A percentile compares a stretch with the other conserved stretches of the same genome.
These are phyloP conservation scores for Dione juno DNA, from an alignment of 2,888 invertebrate species.

Conservation along the genomic window DNA sequence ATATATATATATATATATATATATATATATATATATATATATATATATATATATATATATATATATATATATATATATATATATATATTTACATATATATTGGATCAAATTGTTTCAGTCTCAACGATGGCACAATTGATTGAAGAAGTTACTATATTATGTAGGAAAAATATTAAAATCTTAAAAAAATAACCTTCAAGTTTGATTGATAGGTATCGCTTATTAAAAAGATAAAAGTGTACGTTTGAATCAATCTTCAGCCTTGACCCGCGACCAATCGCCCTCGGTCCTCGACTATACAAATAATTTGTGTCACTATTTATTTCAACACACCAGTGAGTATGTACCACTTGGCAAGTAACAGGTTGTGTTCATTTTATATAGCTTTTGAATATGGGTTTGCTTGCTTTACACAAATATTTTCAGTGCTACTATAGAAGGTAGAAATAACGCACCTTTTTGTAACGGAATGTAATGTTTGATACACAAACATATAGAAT, in stretches of 20 bases:
- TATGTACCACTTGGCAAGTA: neutral
- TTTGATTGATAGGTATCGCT: neutral
- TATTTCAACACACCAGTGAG: neutral
- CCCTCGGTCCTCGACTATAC: neutral
- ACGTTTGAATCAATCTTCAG: neutral
- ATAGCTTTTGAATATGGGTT: neutral
- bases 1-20: too few species aligned
- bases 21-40: too few species aligned
- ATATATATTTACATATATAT: too few species aligned
- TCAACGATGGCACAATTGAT: too few species aligned
- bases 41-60: too few species aligned
- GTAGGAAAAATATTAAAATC: neutral
- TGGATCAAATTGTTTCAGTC: too few species aligned
- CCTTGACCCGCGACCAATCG: slow-evolving; percentile 14
- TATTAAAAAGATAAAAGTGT: neutral
- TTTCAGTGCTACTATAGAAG: neutral
- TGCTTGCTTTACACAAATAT: neutral
- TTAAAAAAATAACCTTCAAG: neutral
- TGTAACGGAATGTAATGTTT: too few species aligned
- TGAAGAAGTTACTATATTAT: too few species aligned
- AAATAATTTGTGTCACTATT: neutral
- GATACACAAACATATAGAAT: too few species aligned
- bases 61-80: too few species aligned
- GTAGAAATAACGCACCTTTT: too few species aligned
- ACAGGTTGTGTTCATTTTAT: neutral